These are phyloP conservation scores for Trematomus loennbergii DNA, from an alignment of 2,113 vertebrate genomes.

Conservation along the genomic window DNA sequence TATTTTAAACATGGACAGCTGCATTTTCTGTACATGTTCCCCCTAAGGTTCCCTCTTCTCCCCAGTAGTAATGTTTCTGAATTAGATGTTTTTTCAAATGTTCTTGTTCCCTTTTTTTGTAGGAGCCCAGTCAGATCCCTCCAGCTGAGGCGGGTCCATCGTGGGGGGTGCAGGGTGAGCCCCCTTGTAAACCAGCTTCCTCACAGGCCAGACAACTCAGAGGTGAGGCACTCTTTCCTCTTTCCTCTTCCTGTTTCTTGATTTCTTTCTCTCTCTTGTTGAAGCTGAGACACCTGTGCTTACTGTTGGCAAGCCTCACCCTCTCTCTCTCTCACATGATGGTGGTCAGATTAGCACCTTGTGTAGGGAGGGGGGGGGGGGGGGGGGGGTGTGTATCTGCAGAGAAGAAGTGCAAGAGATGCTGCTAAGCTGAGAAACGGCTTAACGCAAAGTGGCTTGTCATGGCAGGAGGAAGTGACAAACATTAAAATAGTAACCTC, in stretches of 20 bases:
- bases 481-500: slow-evolving; percentile 81
- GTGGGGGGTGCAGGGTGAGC: slow-evolving; percentile 59
- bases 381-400: slow-evolving; percentile 50
- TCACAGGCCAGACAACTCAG: slow-evolving; percentile 65
- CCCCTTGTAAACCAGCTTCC: slow-evolving; percentile 52
- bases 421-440: slow-evolving; percentile 78
- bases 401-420: slow-evolving; percentile 68
- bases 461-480: slow-evolving; percentile 84
- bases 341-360: slow-evolving; percentile 74
- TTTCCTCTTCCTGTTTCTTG: slow-evolving; percentile 12
- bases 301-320: slow-evolving; percentile 40
- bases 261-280: background rate
- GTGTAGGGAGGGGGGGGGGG: slow-evolving; percentile 43
- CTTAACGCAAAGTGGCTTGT: slow-evolving; percentile 83
- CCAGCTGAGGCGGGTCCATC: slow-evolving; percentile 59
- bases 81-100: background rate
- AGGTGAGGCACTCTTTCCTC: slow-evolving; percentile 72
- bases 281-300: slow-evolving; percentile 49
- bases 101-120: slow-evolving; percentile 35
- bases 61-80: background rate
- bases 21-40: background rate
- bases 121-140: slow-evolving; percentile 70
- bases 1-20: background rate
- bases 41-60: background rate
- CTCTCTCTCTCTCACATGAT: slow-evolving; percentile 51